phyloP scores from a whole-genome alignment of 2,797 vertebrate genomes.

The Pelochelys cantorii region DNA sequence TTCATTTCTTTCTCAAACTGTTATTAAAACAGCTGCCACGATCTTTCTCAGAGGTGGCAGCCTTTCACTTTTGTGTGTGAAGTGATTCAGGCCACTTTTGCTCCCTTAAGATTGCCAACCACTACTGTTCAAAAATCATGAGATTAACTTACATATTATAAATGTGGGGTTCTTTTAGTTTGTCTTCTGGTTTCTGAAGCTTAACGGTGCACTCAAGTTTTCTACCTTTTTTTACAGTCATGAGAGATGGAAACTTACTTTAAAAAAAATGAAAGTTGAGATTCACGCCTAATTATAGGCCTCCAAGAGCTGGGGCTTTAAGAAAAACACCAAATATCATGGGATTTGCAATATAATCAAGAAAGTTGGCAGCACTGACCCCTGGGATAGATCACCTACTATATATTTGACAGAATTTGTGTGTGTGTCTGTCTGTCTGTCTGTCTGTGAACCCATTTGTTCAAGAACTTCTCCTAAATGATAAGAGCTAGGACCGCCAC shows the following conservation, averaged over 20 bases:
- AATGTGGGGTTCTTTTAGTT: background rate
- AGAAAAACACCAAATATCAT: background rate
- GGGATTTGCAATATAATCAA: background rate
- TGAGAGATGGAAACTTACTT: background rate
- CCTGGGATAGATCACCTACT: background rate
- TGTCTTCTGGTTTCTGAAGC: background rate
- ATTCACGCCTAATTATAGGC: background rate
- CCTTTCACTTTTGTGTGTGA: rapidly evolving
- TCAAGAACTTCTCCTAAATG: too few relatives aligned
- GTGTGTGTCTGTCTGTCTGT: too few relatives aligned
- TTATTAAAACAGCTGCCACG: rapidly evolving
- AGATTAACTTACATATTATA: background rate
- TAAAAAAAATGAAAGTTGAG: background rate
- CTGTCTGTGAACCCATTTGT: too few relatives aligned
- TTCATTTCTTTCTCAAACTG: background rate
- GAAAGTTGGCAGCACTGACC: background rate
- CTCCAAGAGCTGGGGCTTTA: background rate
- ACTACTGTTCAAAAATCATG: background rate
- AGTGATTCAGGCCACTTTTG: background rate
- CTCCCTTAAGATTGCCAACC: background rate
- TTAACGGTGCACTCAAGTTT: background rate
- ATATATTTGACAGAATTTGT: too few relatives aligned
- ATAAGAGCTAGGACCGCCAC: too few relatives aligned
- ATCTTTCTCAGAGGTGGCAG: background rate
- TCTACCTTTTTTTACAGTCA: background rate